Percentiles rank a stretch among this genome's conserved stretches.
These are phyloP conservation scores for Sthenelais limicola DNA, from an alignment of 2,888 invertebrate genomes.

Conservation along the genomic window DNA sequence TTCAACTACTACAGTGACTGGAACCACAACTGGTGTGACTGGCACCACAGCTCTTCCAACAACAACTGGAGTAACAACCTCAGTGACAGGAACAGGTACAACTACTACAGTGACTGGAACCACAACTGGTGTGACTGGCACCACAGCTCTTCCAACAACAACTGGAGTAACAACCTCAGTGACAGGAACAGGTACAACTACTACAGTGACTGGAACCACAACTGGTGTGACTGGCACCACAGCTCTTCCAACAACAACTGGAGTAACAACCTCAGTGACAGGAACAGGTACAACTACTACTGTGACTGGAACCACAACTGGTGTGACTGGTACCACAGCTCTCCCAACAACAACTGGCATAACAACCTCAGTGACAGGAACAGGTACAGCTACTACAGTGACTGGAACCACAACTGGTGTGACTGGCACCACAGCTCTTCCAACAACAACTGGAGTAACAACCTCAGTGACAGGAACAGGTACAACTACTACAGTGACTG, in stretches of 20 bases:
- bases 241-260: background rate
- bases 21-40: background rate
- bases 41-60: background rate
- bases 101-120: background rate
- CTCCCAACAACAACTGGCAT: background rate
- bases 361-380: background rate
- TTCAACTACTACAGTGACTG: background rate
- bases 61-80: background rate
- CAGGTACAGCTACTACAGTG: background rate
- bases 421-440: background rate
- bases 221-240: background rate
- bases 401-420: background rate
- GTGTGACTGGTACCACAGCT: too few relatives aligned
- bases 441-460: too few relatives aligned
- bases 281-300: background rate
- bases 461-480: background rate
- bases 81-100: background rate
- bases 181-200: slow-evolving; percentile 1
- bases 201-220: background rate
- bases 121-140: too few relatives aligned
- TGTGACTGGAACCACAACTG: background rate
- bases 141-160: background rate
- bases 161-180: background rate
- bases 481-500: background rate
- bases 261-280: background rate